A percentile compares a stretch with the other conserved stretches of the same genome.
Conservation (phyloP, 2,113 vertebrate genomes). For the Hippocampus guttulatus region DNA sequence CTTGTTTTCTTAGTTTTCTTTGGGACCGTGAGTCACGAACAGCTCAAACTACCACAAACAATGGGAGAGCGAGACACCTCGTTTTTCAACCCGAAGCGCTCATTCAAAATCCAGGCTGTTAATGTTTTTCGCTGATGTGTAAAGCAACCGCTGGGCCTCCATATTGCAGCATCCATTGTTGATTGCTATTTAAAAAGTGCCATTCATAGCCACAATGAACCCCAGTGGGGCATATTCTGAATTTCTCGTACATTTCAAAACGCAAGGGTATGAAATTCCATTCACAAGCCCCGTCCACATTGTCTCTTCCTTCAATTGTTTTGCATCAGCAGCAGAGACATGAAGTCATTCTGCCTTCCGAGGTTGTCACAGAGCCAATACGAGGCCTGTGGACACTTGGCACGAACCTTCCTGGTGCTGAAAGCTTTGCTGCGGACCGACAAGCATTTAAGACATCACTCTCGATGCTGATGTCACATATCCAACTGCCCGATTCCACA, state of each 20-base stretch:
- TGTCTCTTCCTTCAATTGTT: not conserved
- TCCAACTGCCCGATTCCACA: too few species aligned
- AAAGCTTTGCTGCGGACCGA: too few species aligned
- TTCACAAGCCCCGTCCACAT: not conserved
- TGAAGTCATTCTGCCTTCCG: not conserved
- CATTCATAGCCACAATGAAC: not conserved
- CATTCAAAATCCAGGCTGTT: not conserved
- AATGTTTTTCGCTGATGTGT: not conserved
- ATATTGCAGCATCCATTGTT: not conserved
- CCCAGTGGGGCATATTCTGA: not conserved
- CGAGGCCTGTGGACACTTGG: too few species aligned
- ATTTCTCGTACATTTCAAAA: not conserved
- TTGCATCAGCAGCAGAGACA: not conserved
- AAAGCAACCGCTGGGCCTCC: not conserved
- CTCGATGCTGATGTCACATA: too few species aligned
- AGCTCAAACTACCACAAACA: not conserved
- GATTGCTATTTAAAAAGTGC: not conserved
- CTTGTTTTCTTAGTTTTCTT: not conserved
- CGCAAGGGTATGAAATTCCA: not conserved
- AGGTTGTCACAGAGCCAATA: too few species aligned
- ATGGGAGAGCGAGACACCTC: not conserved
- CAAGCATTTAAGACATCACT: too few species aligned
- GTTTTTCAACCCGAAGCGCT: not conserved
- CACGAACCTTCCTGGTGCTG: too few species aligned
- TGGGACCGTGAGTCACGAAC: not conserved